Base-by-base conservation (phyloP, 2,888 invertebrate genomes). In the Drosophila picticornis region DNA sequence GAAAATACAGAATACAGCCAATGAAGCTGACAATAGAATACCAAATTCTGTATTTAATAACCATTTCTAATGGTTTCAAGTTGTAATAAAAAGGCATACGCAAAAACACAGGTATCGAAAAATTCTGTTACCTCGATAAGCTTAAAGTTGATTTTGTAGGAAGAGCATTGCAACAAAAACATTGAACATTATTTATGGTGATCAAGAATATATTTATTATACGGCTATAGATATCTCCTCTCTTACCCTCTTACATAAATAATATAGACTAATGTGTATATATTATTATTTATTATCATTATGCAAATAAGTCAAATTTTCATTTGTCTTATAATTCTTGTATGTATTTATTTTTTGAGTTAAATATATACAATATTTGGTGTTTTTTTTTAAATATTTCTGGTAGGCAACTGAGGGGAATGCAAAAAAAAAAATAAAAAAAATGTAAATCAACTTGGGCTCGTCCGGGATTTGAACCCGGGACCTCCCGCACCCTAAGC, bases 401-500 rank as follows among this genome's bases (percentile, higher is more conserved):
- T 40, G n/a, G 4, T 11, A 43, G 6, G 6, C 11, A 43, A 11
- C 13, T 22, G 22, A 13, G 13, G 3, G 22, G 4, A 32, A 16
- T 9, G 4, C 11, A 22, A 34, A 34, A 52, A n/a, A 4, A 22
- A 68, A 38, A 16, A 13, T 11, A 0, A 1, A 1, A 27, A 25
- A 59, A 53, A 5, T 31, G 1, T 7, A 2, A 29, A 58, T 58
- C 9, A 29, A 27, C 29, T 90, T 87, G 93, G 93, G 93, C 93
- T 93, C 93, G 93, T 93, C 93, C 93, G 93, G 93, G 93, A 93
- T 92, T 93, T 93, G 93, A 93, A 93, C 93, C 93, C 93, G 93
- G 93, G 93, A 93, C 93, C 93, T 93, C 93, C 93, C 93, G 93
- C 93, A 93, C 93, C 93, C 93, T 93, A 93, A 93, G 93, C 93